These are phyloP conservation scores for Amorpha juglandis DNA, from an alignment of 2,888 invertebrate species.

Conservation along the genomic window DNA sequence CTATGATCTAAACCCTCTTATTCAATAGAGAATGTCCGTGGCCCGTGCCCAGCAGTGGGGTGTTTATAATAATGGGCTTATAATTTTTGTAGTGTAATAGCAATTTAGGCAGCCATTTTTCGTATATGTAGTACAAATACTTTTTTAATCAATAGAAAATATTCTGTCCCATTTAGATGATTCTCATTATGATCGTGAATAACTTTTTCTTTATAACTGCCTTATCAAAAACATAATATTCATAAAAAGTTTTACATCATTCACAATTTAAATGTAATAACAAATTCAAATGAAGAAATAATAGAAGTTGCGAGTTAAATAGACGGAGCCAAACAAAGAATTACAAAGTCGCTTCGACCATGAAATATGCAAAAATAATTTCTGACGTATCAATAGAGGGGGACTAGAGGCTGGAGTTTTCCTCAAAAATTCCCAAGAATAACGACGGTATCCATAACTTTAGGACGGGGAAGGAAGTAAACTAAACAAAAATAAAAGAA, in stretches of 20 bases:
- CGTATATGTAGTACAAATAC: neutral
- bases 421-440: slow-evolving; percentile 58
- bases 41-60: no score
- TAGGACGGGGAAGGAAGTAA: slow-evolving; percentile 53
- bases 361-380: slow-evolving; percentile 34
- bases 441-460: slow-evolving; percentile 71
- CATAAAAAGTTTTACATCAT: slow-evolving; percentile 11
- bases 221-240: neutral
- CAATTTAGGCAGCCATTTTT: neutral
- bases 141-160: neutral
- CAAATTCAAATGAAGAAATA: slow-evolving; percentile 12
- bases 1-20: no score
- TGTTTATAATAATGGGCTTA: no score
- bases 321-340: slow-evolving; percentile 33
- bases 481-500: slow-evolving; percentile 74
- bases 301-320: slow-evolving; percentile 14
- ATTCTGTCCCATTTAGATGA: neutral
- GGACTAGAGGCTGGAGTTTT: slow-evolving; percentile 52
- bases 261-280: slow-evolving; percentile 8
- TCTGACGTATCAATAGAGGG: slow-evolving; percentile 60
- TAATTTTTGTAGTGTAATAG: neutral
- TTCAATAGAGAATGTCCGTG: no score
- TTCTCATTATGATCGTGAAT: neutral
- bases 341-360: slow-evolving; percentile 13
- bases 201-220: neutral